Base-by-base conservation (phyloP, 2,113 vertebrate species). In the Sula dactylatra region DNA sequence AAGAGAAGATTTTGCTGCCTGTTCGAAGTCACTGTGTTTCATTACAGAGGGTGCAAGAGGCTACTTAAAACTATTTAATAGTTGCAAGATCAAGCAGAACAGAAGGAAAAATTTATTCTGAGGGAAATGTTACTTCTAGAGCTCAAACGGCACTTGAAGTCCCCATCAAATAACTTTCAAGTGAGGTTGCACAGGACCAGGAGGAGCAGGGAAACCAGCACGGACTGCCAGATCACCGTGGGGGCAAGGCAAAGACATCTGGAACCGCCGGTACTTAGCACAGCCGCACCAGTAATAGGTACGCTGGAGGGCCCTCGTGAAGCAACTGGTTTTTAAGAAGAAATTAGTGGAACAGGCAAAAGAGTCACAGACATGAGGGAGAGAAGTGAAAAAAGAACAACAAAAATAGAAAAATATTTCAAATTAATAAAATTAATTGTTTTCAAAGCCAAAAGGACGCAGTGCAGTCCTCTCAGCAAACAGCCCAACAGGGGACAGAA, bases 201-300 rank as follows among this genome's bases (percentile, higher is more conserved):
- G 40, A 72, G 45, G 82, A 83, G 71, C 42, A 32, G 74, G 78
- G 71, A 65, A n/a, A 26, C 36, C 93, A 70, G 67, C 67, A 22
- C 1, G 1, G 82, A 44, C 27, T 21, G 11, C 72, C 2, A 2
- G 55, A 49, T 27, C 50, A 14, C 0, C 14, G 45, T 1, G 47
- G 17, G 31, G 9, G 55, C 9, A 36, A 34, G 65, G 59, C 50
- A 62, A 71, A 91, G 42, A 7, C 6, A 26, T 2, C 40, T 13
- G 5, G 45, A 65, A 11, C 32, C 1, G 21, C 72, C 24, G 67
- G 85, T 16, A 49, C 16, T 6, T 6, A 29, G 54, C 13, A 13
- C 66, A 34, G 45, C 45, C 34, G 21, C 70, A 38, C 13, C 24
- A 34, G 3, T 2, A 18, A 26, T 3, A 26, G 59, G 29, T 7